phyloP scores from a whole-genome alignment of 2,113 vertebrate genomes.

The Vimba vimba region DNA sequence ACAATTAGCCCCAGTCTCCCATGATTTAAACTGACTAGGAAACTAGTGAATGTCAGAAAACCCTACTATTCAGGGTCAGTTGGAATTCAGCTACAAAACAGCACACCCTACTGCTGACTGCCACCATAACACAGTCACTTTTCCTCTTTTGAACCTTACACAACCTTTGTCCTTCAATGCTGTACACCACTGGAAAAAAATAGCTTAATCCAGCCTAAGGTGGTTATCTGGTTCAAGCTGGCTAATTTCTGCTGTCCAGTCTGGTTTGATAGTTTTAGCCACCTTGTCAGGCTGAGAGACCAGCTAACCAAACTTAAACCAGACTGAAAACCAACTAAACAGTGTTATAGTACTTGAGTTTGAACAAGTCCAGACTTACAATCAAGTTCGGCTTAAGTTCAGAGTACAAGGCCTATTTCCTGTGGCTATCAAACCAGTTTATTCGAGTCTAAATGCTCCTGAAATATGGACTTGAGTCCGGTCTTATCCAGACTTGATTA shows the following conservation, averaged over 20 bases:
- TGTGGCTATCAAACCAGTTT: too few relatives aligned
- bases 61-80: constrained; percentile 21
- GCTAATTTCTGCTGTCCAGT: not conserved
- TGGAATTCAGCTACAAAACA: constrained; percentile 48
- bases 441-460: not conserved
- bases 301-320: not conserved
- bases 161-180: constrained; percentile 2
- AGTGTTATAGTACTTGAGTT: not conserved
- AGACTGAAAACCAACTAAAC: not conserved
- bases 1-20: constrained; percentile 10
- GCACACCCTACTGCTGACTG: constrained; percentile 57
- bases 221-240: not conserved
- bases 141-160: not conserved
- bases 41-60: constrained; percentile 27
- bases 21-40: not conserved
- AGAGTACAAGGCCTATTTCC: not conserved
- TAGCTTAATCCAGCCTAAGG: not conserved
- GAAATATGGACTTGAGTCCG: not conserved
- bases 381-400: not conserved
- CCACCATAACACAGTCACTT: not conserved
- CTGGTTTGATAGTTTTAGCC: not conserved
- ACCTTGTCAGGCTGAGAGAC: not conserved
- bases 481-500: not conserved
- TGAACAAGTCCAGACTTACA: not conserved
- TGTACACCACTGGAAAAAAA: not conserved